Evolutionary conservation across 1,140 invertebrate species (phyloP).

Genomic region (Metopolophium dirhodum): DNA sequence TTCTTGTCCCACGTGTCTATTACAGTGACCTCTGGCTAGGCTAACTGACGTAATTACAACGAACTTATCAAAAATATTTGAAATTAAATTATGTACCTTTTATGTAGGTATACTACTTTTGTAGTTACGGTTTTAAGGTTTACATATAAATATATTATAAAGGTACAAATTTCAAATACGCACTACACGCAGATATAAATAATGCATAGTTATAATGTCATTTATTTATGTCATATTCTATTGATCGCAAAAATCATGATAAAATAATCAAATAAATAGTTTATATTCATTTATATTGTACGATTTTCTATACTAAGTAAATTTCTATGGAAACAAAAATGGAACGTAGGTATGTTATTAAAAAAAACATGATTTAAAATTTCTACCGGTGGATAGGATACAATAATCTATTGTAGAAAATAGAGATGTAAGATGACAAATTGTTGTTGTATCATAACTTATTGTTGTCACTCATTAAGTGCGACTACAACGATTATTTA

Average conservation of each 20-base stretch:
- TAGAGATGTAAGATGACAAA: constrained; percentile 7
- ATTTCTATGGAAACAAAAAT: not conserved
- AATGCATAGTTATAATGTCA: no score
- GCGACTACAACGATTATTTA: not conserved
- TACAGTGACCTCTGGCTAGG: constrained; percentile 14
- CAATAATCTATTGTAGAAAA: not conserved
- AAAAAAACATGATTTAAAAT: not conserved
- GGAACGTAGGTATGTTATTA: not conserved
- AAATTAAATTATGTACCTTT: not conserved
- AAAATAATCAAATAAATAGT: not conserved
- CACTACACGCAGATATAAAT: no score
- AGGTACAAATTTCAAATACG: not conserved
- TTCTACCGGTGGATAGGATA: not conserved
- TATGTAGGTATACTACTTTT: not conserved
- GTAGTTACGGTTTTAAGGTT: not conserved
- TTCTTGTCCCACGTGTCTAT: not conserved
- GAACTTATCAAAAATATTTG: not conserved
- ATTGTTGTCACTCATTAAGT: constrained; percentile 11
- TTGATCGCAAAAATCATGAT: not conserved
- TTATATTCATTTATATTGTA: not conserved
- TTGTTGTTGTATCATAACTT: constrained; percentile 30
- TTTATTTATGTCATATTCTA: no score
- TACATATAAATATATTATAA: not conserved
- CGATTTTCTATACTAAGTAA: not conserved
- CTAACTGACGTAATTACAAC: not conserved